Base-by-base conservation (phyloP, 2,888 invertebrate species). In the Calliscelio sp. region DNA sequence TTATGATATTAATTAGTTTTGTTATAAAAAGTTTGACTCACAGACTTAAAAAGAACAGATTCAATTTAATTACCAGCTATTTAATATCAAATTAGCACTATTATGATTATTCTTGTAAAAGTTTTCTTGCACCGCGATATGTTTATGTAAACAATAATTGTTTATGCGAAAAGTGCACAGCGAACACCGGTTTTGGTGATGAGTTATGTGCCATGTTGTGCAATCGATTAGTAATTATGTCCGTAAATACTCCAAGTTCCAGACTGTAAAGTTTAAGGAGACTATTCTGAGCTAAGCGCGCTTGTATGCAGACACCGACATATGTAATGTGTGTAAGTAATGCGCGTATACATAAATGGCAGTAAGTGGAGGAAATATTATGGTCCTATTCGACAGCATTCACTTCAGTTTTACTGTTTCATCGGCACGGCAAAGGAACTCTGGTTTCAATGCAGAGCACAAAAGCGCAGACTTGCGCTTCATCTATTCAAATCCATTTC, bases 201-300 rank as follows among this genome's bases (percentile, higher is more conserved):
- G 32, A 71, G 38, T 79, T 79, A 59, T 71, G 55, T 24, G 20
- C 24, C 14, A 25, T 16, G 44, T 38, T 35, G 55, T 41, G 38
- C 55, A 71, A 79, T 79, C 71, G 71, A 70, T 79, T 79, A 63
- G 41, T 65, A 71, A 79, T 71, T 79, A 79, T 71, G 46, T 71
- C 25, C 53, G 65, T 63, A 57, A 71, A 79, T 70, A 71, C 71
- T 57, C 63, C 16, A 44, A 70, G 53, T 53, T 79, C 10, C 32
- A 22, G 55, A 44, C 71, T 71, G 41, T 46, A 63, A 71, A 79
- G 79, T 71, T 79, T 79, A 71, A 79, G 79, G 63, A 79, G 71
- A 63, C 71, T 53, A 53, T 78, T 55, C 57, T 10, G 51, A 35
- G n/a, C 8, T 24, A n/a, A 49, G 59, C 35, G 44, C 20, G 51